These are phyloP conservation scores for Nymphalis io DNA, from an alignment of 1,140 invertebrate species.

Conservation along the genomic window DNA sequence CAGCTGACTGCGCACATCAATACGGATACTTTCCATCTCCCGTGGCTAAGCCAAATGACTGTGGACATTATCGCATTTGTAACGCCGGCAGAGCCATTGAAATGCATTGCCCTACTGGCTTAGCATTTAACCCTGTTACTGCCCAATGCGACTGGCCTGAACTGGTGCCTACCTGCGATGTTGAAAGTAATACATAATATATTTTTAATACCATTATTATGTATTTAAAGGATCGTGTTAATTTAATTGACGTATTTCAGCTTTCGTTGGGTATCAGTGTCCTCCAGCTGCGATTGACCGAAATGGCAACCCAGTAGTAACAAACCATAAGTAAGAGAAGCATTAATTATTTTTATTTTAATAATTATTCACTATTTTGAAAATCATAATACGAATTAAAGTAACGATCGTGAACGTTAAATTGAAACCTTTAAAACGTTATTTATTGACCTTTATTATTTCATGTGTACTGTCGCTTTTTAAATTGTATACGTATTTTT, in stretches of 20 bases:
- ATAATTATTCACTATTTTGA: no score
- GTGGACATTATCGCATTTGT: conserved; percentile 65
- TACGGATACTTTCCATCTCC: conserved; percentile 89
- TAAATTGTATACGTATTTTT: conserved; percentile 2
- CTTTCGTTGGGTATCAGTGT: conserved; percentile 31
- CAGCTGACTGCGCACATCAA: conserved; percentile 90
- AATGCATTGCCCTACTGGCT: conserved; percentile 88
- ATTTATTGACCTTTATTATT: no score
- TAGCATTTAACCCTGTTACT: conserved; percentile 88
- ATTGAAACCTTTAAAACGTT: no score
- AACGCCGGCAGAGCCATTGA: conserved; percentile 85
- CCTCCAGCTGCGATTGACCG: conserved; percentile 28
- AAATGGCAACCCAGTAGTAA: conserved; percentile 16
- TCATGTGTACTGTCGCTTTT: neutral
- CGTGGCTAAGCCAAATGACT: conserved; percentile 77
- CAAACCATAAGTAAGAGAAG: conserved; percentile 32
- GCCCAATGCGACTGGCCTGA: conserved; percentile 93
- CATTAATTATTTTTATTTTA: neutral
- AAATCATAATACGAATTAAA: no score
- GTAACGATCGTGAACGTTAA: no score
- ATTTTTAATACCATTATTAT: neutral
- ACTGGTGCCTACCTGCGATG: conserved; percentile 86
- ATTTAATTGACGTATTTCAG: conserved; percentile 1
- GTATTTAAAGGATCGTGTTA: neutral
- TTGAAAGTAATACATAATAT: conserved; percentile 81